Evolutionary conservation across 2,797 vertebrate genomes (phyloP), one percentile per base, ranked within the genome.

Genomic region (Phoxinus dragarum): DNA sequence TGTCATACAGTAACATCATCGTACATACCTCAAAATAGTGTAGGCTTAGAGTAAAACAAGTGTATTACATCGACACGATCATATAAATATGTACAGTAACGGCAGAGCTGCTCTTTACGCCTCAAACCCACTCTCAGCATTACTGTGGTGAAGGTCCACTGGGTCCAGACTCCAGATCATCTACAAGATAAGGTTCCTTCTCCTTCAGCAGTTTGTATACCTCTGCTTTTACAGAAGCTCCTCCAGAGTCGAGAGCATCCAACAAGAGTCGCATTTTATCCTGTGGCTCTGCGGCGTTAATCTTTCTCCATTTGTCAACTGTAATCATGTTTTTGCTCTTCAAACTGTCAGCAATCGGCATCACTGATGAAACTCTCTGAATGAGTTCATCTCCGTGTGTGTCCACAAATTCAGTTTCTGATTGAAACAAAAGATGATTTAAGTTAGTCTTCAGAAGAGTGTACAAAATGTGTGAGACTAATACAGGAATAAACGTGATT

Each of bases 341-440:
- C 31, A 88, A 27, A 31, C 10, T 3, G 38, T 88, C 87, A 31
- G 80, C 75, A 59, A 80, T 72, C 5, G 74, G 1, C 82, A 81
- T 72, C 6, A 44, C 81, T 21, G 40, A 68, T 16, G 2, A 1
- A 52, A 78, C 73, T 23, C 42, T 76, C 27, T 74, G 12, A 74
- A 82, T 82, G 9, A 84, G 82, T 4, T 31, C 3, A n/a, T 59
- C 66, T 16, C 38, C 0, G 4, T 67, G 67, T 4, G 14, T 17
- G 2, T 88, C 14, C 38, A 83, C 75, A 84, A 85, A 86, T 38
- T 75, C 36, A 42, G 6, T 9, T 78, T 42, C 84, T 85, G 16
- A 42, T n/a, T 23, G 6, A 68, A 38, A 56, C 52, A 78, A 44
- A 69, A 34, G 3, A 61, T 27, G n/a, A 61, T n/a, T 27, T 6